Evolutionary conservation across 1,140 invertebrate genomes (phyloP), one percentile per base, ranked within the genome.

Genomic region (Diorhabda elongata): DNA sequence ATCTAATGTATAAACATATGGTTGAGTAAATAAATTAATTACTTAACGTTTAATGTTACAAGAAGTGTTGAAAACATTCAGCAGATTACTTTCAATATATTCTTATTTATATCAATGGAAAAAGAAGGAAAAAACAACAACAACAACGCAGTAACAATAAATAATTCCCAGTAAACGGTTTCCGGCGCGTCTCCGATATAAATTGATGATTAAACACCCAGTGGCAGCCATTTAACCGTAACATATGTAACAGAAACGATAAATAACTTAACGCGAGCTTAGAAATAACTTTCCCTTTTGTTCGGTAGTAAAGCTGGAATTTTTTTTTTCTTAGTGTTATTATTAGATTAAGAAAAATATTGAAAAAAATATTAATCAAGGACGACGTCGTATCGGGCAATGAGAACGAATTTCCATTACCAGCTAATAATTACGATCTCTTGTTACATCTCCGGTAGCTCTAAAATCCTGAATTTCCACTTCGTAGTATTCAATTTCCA

Each of bases 371-470:
- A 26, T 26, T 26, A 26, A 26, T 26, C 26, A 26, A 26, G 26
- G 26, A 26, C 26, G 26, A 26, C 26, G 26, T 26, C 26, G 26
- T 26, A 26, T 26, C 26, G 0, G 26, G 26, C 26, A 69, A 71
- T 71, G 72, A 75, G 73, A 75, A 77, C 71, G 68, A 70, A 76
- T 73, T 76, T 75, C 73, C 74, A 76, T 76, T 76, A 76, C 75
- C 71, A 78, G 71, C 76, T 75, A 75, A 78, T 76, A 78, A 78
- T 78, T 78, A 78, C 75, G 74, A 75, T 78, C 76, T 78, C 76
- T 78, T 78, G 76, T 78, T 73, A 73, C 72, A 60, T 60, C 65
- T 60, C 58, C 68, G 68, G 67, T 69, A 72, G 47, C 47, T 6
- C 47, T 6, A 52, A 52, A 52, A 8, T 52, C 47, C 47, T n/a